Evolutionary conservation across 2,113 vertebrate genomes (phyloP).

Genomic region (Coreoperca whiteheadi): DNA sequence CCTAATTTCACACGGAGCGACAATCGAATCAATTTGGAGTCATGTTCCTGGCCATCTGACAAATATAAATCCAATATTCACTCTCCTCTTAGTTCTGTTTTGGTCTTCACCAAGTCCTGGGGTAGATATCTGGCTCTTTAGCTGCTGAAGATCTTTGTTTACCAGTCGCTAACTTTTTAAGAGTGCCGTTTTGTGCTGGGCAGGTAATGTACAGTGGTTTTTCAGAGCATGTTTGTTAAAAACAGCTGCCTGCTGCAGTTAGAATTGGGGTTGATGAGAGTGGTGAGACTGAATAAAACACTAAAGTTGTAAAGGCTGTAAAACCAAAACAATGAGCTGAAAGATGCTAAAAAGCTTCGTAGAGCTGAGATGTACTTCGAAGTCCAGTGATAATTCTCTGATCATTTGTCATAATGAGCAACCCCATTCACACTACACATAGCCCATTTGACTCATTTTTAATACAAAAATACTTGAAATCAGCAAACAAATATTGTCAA

Average conservation of each 20-base stretch:
- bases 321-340: neutral
- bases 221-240: neutral
- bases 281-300: neutral
- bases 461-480: neutral
- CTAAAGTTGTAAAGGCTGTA: no score
- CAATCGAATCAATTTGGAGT: neutral
- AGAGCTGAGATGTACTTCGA: neutral
- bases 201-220: neutral
- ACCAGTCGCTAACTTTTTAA: no score
- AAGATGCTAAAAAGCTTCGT: neutral
- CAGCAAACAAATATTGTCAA: neutral
- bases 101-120: neutral
- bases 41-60: neutral
- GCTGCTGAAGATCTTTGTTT: neutral
- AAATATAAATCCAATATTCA: no score
- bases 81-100: neutral
- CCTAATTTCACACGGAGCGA: neutral
- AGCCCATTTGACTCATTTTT: neutral
- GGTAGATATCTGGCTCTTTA: neutral
- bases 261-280: neutral
- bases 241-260: neutral
- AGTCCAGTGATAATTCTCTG: neutral
- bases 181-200: neutral
- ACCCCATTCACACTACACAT: neutral
- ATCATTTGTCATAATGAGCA: neutral